These are phyloP conservation scores for Erinaceus europaeus DNA, from an alignment of 2,113 vertebrate genomes.

Conservation along the genomic window DNA sequence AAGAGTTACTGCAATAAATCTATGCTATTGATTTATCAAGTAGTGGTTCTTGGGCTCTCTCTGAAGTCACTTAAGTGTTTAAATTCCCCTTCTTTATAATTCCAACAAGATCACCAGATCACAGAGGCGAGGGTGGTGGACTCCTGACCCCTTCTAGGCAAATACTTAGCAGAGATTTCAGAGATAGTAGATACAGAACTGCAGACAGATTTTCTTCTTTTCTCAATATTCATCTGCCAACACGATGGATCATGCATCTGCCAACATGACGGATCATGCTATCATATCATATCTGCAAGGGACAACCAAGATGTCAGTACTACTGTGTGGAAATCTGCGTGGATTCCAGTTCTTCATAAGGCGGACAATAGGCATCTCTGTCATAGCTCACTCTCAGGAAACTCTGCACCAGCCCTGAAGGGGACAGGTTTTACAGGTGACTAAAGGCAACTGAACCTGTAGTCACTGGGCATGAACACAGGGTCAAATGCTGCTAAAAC, in stretches of 20 bases:
- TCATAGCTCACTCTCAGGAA: no score
- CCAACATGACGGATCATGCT: rapidly evolving
- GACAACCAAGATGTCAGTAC: background rate
- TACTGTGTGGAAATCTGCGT: rapidly evolving
- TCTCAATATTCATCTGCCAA: background rate
- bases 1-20: conserved; percentile 68
- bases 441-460: background rate
- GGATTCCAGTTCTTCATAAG: rapidly evolving
- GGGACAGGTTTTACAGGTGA: background rate
- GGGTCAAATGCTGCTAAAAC: background rate
- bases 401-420: no score
- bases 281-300: rapidly evolving
- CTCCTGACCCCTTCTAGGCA: background rate
- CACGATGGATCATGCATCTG: no score
- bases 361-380: rapidly evolving
- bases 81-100: conserved; percentile 47
- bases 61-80: conserved; percentile 34
- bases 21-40: conserved; percentile 70
- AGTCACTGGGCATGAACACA: rapidly evolving
- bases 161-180: background rate
- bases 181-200: no score
- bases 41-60: conserved; percentile 32
- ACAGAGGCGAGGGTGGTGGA: background rate
- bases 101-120: conserved; percentile 15
- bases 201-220: background rate